Evolutionary conservation across 2,888 invertebrate species (phyloP).

Genomic region (Yponomeuta malinellus): DNA sequence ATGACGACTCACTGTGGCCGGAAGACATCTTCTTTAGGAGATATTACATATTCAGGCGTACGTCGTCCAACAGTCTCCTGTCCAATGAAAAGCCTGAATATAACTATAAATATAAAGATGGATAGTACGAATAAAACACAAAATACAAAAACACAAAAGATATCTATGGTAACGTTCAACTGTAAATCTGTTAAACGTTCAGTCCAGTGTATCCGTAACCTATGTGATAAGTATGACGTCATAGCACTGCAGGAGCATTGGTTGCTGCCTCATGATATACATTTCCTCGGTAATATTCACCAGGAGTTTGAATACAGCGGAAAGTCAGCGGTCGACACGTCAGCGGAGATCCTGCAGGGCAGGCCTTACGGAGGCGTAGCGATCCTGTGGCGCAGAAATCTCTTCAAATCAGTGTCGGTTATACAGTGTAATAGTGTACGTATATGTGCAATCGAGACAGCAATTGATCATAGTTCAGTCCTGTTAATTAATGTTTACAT

Average conservation of each 20-base stretch:
- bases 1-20: constrained; percentile 7
- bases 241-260: constrained; percentile 16
- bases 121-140: too few relatives aligned
- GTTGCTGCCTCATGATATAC: constrained; percentile 9
- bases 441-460: not conserved
- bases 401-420: not conserved
- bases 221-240: constrained; percentile 6
- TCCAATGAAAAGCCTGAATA: too few relatives aligned
- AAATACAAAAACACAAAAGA: too few relatives aligned
- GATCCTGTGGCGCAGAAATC: constrained; percentile 7
- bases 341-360: constrained; percentile 17
- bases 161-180: constrained; percentile 7
- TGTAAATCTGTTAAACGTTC: constrained; percentile 13
- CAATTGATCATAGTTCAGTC: not conserved
- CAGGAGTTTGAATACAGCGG: constrained; percentile 11
- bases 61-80: too few relatives aligned
- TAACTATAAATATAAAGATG: too few relatives aligned
- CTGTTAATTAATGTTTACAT: constrained; percentile 3
- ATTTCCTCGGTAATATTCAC: constrained; percentile 2
- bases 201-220: not conserved
- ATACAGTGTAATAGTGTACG: constrained; percentile 5
- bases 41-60: not conserved
- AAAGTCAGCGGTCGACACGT: constrained; percentile 18
- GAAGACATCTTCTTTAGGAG: constrained; percentile 11
- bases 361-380: constrained; percentile 18